A percentile compares a stretch with the other conserved stretches of the same genome.
Evolutionary conservation across 2,113 vertebrate genomes (phyloP).

Genomic region (Xenus cinereus): DNA sequence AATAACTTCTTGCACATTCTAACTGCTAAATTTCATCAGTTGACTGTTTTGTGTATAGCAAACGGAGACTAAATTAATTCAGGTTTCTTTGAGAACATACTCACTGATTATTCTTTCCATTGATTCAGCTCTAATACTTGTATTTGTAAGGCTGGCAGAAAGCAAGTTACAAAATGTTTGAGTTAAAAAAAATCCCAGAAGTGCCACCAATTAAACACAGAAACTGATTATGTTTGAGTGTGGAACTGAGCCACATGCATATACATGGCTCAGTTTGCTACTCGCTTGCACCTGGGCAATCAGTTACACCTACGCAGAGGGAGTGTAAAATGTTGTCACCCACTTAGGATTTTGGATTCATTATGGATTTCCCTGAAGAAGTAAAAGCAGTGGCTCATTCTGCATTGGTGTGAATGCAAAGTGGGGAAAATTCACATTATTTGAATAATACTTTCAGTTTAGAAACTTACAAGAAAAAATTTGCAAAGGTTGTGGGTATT

Average conservation of each 20-base stretch:
- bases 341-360: not conserved
- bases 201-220: not conserved
- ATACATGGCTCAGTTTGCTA: not conserved
- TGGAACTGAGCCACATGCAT: not conserved
- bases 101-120: not conserved
- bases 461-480: not conserved
- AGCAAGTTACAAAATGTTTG: not conserved
- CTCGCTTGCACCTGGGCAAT: not conserved
- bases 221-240: not conserved
- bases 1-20: not conserved
- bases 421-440: not conserved
- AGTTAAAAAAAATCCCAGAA: not conserved
- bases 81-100: not conserved
- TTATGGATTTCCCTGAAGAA: not conserved
- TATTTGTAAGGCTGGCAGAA: not conserved
- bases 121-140: not conserved
- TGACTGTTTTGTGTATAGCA: not conserved
- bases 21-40: not conserved
- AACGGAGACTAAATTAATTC: not conserved
- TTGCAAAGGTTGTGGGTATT: not conserved
- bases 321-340: not conserved
- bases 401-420: not conserved
- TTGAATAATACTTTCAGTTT: not conserved
- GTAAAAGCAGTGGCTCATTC: not conserved
- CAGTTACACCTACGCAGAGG: not conserved